Conservation (phyloP, 2,113 vertebrate genomes). For the Cinclus cinclus region DNA sequence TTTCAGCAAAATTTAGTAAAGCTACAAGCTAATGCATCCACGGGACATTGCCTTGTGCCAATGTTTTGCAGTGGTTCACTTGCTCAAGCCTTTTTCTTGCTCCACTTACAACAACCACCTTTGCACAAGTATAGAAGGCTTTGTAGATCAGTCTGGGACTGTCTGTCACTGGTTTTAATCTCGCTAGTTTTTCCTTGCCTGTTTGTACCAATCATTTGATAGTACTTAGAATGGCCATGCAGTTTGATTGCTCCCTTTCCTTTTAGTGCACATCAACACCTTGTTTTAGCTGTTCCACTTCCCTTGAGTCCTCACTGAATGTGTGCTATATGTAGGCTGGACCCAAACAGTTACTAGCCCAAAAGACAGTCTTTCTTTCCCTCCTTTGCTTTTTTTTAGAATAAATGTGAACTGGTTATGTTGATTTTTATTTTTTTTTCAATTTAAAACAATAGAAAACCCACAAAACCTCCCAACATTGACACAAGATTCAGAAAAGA, state of each 20-base stretch:
- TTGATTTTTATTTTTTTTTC: neutral
- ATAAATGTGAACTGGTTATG: neutral
- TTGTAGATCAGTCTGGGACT: neutral
- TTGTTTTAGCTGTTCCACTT: neutral
- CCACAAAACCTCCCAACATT: neutral
- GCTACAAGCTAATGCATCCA: neutral
- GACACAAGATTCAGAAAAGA: neutral
- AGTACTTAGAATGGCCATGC: neutral
- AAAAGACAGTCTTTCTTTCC: neutral
- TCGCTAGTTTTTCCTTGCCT: neutral
- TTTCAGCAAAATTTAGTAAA: neutral
- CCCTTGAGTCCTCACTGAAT: neutral
- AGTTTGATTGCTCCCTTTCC: neutral
- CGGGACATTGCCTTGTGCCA: neutral
- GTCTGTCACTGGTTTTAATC: conserved; percentile 18
- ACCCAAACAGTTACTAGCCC: neutral
- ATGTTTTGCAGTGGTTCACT: neutral
- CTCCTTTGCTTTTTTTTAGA: neutral
- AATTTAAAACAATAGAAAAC: neutral
- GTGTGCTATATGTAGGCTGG: neutral
- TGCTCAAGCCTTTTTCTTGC: neutral
- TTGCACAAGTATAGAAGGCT: neutral
- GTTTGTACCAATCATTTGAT: neutral
- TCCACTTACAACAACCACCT: neutral
- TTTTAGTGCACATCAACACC: neutral